phyloP scores from a whole-genome alignment of 2,797 vertebrate genomes.

The Distichodus sexfasciatus region DNA sequence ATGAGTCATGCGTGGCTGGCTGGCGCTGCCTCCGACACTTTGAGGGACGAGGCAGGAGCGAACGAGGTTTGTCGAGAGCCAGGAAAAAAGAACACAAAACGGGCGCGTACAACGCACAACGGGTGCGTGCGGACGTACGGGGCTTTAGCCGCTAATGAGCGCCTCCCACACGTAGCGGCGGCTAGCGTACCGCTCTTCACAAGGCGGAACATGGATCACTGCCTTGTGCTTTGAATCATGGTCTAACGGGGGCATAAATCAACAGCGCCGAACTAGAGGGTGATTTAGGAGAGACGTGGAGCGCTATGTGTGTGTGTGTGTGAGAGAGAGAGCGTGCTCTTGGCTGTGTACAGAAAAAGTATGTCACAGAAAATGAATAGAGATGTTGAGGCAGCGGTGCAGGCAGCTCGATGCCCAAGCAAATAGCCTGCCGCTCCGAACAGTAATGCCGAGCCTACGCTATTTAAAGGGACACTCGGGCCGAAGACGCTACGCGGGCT shows the following conservation, averaged over 20 bases:
- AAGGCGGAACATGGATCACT: constrained; percentile 28
- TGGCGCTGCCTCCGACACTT: constrained; percentile 29
- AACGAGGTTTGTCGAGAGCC: neutral
- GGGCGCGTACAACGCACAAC: no score
- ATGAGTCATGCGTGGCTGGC: constrained; percentile 36
- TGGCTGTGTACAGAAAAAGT: constrained; percentile 38
- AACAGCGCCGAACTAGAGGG: constrained; percentile 20
- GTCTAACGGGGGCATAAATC: constrained; percentile 46
- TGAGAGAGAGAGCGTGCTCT: constrained; percentile 9
- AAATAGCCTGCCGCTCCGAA: constrained; percentile 16
- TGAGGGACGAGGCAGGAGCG: constrained; percentile 33
- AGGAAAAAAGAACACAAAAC: constrained; percentile 2
- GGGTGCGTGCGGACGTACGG: constrained; percentile 26
- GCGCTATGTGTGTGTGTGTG: constrained; percentile 23
- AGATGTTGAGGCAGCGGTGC: constrained; percentile 1
- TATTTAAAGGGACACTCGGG: no score
- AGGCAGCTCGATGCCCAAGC: neutral
- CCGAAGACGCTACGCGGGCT: no score
- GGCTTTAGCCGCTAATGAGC: constrained; percentile 40
- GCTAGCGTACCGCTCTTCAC: constrained; percentile 23
- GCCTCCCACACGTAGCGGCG: constrained; percentile 40
- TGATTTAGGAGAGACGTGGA: constrained; percentile 32
- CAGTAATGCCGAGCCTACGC: constrained; percentile 3
- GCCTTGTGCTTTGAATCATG: constrained; percentile 50
- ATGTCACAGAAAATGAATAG: constrained; percentile 31